These are phyloP conservation scores for Graphium colonna DNA, from an alignment of 2,888 invertebrate genomes.

Conservation along the genomic window DNA sequence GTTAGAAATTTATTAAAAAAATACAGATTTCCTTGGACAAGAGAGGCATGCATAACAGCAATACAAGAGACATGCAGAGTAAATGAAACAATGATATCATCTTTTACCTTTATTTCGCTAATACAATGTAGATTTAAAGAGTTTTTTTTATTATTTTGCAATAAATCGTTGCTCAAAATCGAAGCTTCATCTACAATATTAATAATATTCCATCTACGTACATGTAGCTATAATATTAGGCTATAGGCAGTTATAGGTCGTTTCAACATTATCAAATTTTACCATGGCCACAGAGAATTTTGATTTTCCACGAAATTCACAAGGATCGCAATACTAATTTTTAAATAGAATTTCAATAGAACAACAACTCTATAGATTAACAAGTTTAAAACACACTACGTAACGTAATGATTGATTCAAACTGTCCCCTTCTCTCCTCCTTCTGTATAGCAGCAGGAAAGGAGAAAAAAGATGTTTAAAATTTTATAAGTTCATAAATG, in stretches of 20 bases:
- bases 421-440: slow-evolving; percentile 74
- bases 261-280: slow-evolving; percentile 42
- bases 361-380: slow-evolving; percentile 56
- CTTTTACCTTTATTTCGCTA: slow-evolving; percentile 67
- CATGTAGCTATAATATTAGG: slow-evolving; percentile 43
- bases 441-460: slow-evolving; percentile 72
- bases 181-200: slow-evolving; percentile 59
- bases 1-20: too few species aligned
- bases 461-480: slow-evolving; percentile 56
- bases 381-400: slow-evolving; percentile 49
- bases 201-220: slow-evolving; percentile 53
- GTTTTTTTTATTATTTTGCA: too few species aligned
- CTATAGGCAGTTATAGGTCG: slow-evolving; percentile 63
- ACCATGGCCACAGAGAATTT: slow-evolving; percentile 69
- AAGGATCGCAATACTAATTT: slow-evolving; percentile 46
- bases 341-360: slow-evolving; percentile 63
- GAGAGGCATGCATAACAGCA: slow-evolving; percentile 43
- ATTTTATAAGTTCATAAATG: slow-evolving; percentile 39
- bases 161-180: slow-evolving; percentile 58
- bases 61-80: slow-evolving; percentile 37
- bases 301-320: slow-evolving; percentile 36
- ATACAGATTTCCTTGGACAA: slow-evolving; percentile 2
- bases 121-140: slow-evolving; percentile 61
- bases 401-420: slow-evolving; percentile 61
- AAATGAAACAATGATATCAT: slow-evolving; percentile 63